These are phyloP conservation scores for Catharus ustulatus DNA, from an alignment of 2,797 vertebrate genomes.

Conservation along the genomic window DNA sequence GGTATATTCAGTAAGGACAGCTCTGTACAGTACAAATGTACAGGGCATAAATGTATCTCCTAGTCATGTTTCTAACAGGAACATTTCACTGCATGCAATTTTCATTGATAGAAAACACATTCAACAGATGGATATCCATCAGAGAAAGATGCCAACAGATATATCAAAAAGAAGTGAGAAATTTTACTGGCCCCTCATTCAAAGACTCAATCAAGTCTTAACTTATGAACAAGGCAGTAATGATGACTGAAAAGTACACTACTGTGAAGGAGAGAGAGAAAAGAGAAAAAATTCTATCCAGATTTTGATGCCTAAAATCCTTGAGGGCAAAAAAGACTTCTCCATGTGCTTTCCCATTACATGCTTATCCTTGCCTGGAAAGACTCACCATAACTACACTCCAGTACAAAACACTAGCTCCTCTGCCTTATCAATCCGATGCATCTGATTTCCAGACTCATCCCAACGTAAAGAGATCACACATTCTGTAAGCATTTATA, in stretches of 20 bases:
- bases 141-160: neutral
- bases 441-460: neutral
- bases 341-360: neutral
- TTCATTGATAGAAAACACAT: neutral
- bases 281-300: neutral
- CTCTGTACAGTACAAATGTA: neutral
- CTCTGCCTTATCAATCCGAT: neutral
- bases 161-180: neutral
- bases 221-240: neutral
- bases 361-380: neutral
- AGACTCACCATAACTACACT: neutral
- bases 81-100: neutral
- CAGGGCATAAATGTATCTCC: too few species aligned
- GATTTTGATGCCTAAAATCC: neutral
- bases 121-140: neutral
- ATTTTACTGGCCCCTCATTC: neutral
- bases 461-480: neutral
- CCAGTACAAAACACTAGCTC: neutral
- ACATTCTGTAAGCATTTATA: neutral
- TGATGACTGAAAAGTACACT: neutral
- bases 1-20: neutral
- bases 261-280: neutral
- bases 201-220: neutral
- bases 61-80: accelerated
- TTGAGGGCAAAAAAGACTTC: neutral